A percentile compares a stretch with the other conserved stretches of the same genome.
Conservation (phyloP, 2,797 vertebrate species). For the Sebastes kiyomatsui region DNA sequence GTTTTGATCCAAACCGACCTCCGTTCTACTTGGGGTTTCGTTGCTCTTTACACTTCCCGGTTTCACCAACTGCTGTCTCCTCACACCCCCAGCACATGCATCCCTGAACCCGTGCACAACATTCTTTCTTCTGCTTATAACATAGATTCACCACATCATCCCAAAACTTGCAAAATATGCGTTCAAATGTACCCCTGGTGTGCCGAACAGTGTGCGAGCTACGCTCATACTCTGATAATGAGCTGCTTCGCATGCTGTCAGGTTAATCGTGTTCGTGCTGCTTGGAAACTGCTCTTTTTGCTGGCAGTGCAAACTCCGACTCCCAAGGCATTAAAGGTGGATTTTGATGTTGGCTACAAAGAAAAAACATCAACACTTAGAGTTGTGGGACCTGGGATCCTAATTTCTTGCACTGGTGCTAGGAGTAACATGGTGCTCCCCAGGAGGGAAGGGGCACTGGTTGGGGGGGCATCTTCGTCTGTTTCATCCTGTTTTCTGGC, state of each 20-base stretch:
- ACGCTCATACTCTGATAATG: background rate
- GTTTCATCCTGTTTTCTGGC: slow-evolving; percentile 27
- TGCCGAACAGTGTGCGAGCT: background rate
- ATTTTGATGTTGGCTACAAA: background rate
- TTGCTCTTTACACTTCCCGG: too few relatives aligned
- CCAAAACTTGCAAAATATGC: too few relatives aligned
- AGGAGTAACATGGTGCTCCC: background rate
- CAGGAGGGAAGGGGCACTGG: background rate
- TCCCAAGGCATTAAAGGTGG: background rate
- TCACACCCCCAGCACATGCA: too few relatives aligned
- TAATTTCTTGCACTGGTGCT: background rate
- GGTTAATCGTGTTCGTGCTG: background rate
- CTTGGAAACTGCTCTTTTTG: background rate
- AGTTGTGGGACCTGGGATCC: background rate
- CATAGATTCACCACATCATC: background rate
- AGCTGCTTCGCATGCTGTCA: background rate
- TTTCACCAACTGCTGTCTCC: too few relatives aligned
- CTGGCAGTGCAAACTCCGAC: background rate
- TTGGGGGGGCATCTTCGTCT: background rate
- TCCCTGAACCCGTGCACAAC: too few relatives aligned
- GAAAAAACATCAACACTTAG: background rate
- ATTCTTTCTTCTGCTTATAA: too few relatives aligned
- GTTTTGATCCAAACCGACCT: too few relatives aligned
- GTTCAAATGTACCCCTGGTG: background rate
- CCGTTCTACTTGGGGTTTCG: too few relatives aligned